Percentiles rank a stretch among this genome's conserved stretches.
These are phyloP conservation scores for Limenitis camilla DNA, from an alignment of 2,888 invertebrate species.

Conservation along the genomic window DNA sequence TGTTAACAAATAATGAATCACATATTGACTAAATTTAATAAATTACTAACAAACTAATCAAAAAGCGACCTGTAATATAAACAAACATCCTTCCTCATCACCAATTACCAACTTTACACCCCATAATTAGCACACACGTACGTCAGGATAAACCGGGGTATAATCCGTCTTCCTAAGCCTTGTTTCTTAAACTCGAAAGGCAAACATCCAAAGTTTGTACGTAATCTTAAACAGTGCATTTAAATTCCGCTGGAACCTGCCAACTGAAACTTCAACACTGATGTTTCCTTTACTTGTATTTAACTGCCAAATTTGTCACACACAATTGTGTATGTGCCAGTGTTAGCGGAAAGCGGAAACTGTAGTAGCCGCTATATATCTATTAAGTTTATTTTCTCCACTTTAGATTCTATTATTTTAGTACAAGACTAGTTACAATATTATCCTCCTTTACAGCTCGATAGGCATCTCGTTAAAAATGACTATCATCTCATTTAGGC, in stretches of 20 bases:
- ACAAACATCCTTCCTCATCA: too few relatives aligned
- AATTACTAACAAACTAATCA: too few relatives aligned
- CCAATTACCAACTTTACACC: too few relatives aligned
- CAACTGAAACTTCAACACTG: conserved; percentile 8
- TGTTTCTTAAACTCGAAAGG: conserved; percentile 3
- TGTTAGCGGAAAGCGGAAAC: conserved; percentile 1
- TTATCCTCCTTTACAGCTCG: too few relatives aligned
- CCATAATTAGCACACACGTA: neutral
- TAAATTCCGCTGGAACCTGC: conserved; percentile 16
- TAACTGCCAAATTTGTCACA: conserved; percentile 18
- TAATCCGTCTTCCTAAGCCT: neutral
- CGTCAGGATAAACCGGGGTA: neutral
- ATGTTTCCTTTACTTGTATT: conserved; percentile 4
- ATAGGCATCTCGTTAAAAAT: too few relatives aligned
- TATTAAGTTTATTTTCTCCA: neutral
- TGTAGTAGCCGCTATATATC: neutral
- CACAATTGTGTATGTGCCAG: conserved; percentile 1
- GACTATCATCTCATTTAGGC: too few relatives aligned
- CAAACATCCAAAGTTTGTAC: conserved; percentile 7
- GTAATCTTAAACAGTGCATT: conserved; percentile 6
- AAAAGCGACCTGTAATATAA: too few relatives aligned
- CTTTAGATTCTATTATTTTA: neutral
- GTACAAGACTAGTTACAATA: too few relatives aligned
- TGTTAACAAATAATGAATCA: too few relatives aligned
- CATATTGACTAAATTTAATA: too few relatives aligned